phyloP scores from a whole-genome alignment of 2,888 invertebrate species.

The Cerastis leucographa region DNA sequence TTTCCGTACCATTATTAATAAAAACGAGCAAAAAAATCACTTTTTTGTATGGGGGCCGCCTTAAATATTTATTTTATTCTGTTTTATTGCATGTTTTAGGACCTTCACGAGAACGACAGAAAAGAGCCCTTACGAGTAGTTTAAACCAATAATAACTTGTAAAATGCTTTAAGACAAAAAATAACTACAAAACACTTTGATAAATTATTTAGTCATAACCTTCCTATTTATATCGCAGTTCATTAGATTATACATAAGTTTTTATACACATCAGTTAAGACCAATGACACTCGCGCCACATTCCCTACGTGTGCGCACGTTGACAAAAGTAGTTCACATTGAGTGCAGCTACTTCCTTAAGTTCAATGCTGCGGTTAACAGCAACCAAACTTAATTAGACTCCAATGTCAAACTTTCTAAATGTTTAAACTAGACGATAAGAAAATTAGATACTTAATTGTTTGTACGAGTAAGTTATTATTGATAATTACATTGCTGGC shows the following conservation, averaged over 20 bases:
- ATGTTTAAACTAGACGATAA: conserved; percentile 2
- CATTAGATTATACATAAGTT: conserved; percentile 20
- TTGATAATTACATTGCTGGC: neutral
- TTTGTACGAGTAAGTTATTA: neutral
- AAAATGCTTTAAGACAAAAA: too few relatives aligned
- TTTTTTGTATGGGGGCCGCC: too few relatives aligned
- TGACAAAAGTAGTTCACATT: conserved; percentile 77
- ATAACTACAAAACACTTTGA: too few relatives aligned
- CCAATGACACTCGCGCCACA: conserved; percentile 39
- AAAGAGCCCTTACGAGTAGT: too few relatives aligned
- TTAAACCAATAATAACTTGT: too few relatives aligned
- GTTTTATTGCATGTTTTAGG: too few relatives aligned
- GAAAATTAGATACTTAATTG: neutral
- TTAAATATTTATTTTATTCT: too few relatives aligned
- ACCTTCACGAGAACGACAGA: too few relatives aligned
- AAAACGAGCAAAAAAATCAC: too few relatives aligned
- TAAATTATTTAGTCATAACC: too few relatives aligned
- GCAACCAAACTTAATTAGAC: conserved; percentile 27
- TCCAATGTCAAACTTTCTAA: conserved; percentile 59
- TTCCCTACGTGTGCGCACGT: conserved; percentile 55
- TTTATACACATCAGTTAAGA: conserved; percentile 28
- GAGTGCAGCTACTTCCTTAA: conserved; percentile 73
- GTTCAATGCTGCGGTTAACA: conserved; percentile 62
- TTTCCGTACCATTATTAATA: too few relatives aligned
- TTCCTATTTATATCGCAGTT: neutral